Percentiles rank a stretch among this genome's conserved stretches.
phyloP scores from a whole-genome alignment of 2,888 invertebrate species.

The Pherbina coryleti region DNA sequence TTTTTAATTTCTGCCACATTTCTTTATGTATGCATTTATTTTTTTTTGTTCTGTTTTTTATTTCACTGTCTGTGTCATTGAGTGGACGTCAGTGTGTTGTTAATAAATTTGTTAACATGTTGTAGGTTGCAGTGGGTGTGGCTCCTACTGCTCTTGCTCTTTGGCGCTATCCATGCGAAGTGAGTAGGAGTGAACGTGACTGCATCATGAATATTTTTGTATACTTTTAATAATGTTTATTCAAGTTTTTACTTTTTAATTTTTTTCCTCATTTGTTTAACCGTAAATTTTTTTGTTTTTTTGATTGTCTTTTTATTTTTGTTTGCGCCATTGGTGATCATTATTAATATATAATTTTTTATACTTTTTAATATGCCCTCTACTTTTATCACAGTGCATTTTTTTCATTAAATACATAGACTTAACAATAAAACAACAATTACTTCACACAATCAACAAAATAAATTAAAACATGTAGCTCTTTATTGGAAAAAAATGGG shows the following conservation, averaged over 20 bases:
- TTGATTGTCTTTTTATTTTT: neutral
- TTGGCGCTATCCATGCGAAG: neutral
- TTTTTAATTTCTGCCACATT: neutral
- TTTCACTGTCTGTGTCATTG: constrained; percentile 14
- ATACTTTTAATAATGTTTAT: constrained; percentile 17
- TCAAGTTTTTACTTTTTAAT: constrained; percentile 18
- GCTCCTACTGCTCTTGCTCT: neutral
- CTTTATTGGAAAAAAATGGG: neutral
- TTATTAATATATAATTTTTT: neutral
- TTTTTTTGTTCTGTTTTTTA: constrained; percentile 4
- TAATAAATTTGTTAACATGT: constrained; percentile 35
- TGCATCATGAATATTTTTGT: neutral
- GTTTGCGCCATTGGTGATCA: neutral
- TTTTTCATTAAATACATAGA: neutral
- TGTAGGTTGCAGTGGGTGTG: constrained; percentile 18
- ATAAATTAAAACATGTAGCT: constrained; percentile 5
- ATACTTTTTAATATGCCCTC: neutral
- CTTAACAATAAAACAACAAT: constrained; percentile 5
- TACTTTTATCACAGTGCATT: neutral
- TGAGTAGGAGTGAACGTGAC: constrained; percentile 3
- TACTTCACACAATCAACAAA: neutral
- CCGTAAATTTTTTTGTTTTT: neutral
- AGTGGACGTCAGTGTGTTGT: constrained; percentile 5
- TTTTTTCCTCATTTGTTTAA: neutral
- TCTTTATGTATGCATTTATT: neutral